Conservation (phyloP, 1,140 invertebrate species). For the Drosophila repletoides region DNA sequence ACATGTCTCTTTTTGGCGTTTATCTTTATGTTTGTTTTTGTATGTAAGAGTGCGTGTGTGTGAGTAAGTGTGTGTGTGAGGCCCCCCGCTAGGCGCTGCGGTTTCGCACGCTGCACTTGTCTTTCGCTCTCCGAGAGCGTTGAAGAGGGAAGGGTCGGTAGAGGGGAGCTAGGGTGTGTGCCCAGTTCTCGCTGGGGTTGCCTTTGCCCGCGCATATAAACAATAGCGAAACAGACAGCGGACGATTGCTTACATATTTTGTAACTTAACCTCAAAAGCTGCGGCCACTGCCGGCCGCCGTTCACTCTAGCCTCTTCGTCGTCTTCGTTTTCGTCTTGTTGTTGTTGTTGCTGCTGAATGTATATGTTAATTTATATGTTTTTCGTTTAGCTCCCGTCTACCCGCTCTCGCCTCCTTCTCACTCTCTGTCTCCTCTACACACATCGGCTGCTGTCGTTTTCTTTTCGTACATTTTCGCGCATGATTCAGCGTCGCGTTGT, state of each 20-base stretch:
- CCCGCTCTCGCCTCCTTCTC: slow-evolving; percentile 15
- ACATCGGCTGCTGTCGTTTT: slow-evolving; percentile 38
- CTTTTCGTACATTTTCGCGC: slow-evolving; percentile 61
- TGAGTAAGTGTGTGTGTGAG: slow-evolving; percentile 23
- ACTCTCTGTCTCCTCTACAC: slow-evolving; percentile 1
- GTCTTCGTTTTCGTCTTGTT: slow-evolving; percentile 40
- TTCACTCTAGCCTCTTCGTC: slow-evolving; percentile 4
- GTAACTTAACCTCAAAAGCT: slow-evolving; percentile 74
- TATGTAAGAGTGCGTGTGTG: slow-evolving; percentile 27
- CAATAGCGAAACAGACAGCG: slow-evolving; percentile 41
- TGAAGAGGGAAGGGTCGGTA: neutral
- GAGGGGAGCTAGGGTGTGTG: slow-evolving; percentile 19
- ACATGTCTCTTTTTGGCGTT: slow-evolving; percentile 73
- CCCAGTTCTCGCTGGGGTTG: slow-evolving; percentile 26
- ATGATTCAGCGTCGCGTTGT: slow-evolving; percentile 69
- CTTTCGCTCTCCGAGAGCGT: slow-evolving; percentile 15
- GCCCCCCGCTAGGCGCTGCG: slow-evolving; percentile 39
- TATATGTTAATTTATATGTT: slow-evolving; percentile 77
- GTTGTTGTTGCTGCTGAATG: slow-evolving; percentile 29
- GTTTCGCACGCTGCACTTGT: slow-evolving; percentile 72
- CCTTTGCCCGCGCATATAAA: slow-evolving; percentile 46
- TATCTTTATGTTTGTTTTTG: slow-evolving; percentile 79
- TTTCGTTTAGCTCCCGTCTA: slow-evolving; percentile 49
- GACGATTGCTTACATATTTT: slow-evolving; percentile 51
- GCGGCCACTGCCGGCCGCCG: slow-evolving; percentile 34